Base-by-base conservation (phyloP, 2,797 vertebrate species). In the Notamacropus eugenii region DNA sequence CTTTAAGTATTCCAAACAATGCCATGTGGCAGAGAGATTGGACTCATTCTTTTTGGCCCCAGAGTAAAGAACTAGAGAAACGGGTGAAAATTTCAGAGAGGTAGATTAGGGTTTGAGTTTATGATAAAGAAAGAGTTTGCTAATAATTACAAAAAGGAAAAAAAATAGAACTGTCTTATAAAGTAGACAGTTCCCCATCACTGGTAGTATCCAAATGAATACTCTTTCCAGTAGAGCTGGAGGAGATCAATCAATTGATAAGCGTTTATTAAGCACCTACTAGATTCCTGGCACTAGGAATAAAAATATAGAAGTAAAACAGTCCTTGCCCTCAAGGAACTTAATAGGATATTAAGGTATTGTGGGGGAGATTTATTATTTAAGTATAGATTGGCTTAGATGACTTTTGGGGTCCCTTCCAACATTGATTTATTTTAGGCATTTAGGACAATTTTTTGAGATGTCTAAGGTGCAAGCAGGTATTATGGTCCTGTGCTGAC, bases 351-450 rank as follows among this genome's bases (percentile, higher is more conserved):
- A 87, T 27, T 50, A 87, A 87, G 24, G 10, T 24, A 8, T 50
- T 50, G 34, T 40, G 54, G 55, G 19, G 46, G 57, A 28, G 55
- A 55, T 62, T 90, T 91, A 19, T 29, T 46, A 34, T 13, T 11
- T 90, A 1, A 55, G 55, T 54, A 90, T 46, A 2, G 1, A 19
- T 92, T 91, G 92, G 55, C n/a, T 74, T 74, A 34, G 12, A 62
- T 29, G 14, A 67, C 62, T 93, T 67, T 92, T 91, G 92, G 91
- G 67, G 55, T 94, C 54, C 27, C 55, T 87, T 50, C 74, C 9
- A 87, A 87, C 24, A 50, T 6, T 28, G n/a, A 87, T 57, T 97
- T 94, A 91, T 93, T 91, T 93, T 58, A 92, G 92, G 31, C 90
- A 55, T 34, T 46, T 46, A 46, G 87, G 90, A 55, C 90, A 57